Base-by-base conservation (phyloP, 2,888 invertebrate species). In the Pseudanteris insignis region DNA sequence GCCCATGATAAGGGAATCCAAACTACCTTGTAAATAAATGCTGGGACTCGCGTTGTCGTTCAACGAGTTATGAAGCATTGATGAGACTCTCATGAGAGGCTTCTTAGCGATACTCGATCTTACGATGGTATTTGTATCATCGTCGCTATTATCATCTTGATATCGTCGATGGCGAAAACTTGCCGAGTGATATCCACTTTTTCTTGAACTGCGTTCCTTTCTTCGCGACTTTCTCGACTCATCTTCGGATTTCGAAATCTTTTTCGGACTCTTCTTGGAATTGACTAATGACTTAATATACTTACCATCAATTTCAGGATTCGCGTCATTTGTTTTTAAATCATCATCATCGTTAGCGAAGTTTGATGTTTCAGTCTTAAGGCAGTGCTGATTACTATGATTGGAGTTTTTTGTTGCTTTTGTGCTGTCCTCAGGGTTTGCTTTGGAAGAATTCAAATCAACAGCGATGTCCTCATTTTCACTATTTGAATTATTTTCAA, bases 271-370 rank as follows among this genome's bases (percentile, higher is more conserved):
- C 51, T 79, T 79, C 7, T 73, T 72, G 0, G 73, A 73, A 46
- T 74, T 78, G 2, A 78, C 75, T 10, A 78, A 51, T 0, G 79
- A 77, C 41, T 78, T 77, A 6, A 74, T 30, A 46, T 78, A 79
- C 63, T 78, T 79, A 33, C 78, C 79, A 14, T 79, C 77, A 36
- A 78, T 79, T 28, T 78, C 77, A 1, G 66, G 32, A 33, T 58
- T 65, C 1, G 51, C 13, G 2, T 70, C 70, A 14, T 48, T 54
- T 9, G 63, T 65, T 2, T 51, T 30, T 8, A 48, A 24, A n/a
- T 25, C 30, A 13, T 53, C 26, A 4, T 54, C 48, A 5, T 30
- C 26, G 21, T 28, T 53, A n/a, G 8, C 12, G n/a, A 8, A 5
- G 13, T 34, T 26, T 32, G 21, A 28, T 3, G 30, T 6, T 33